Percentiles rank a stretch among this genome's conserved stretches.
Conservation (phyloP, 2,797 vertebrate genomes). For the Poecile montanus region DNA sequence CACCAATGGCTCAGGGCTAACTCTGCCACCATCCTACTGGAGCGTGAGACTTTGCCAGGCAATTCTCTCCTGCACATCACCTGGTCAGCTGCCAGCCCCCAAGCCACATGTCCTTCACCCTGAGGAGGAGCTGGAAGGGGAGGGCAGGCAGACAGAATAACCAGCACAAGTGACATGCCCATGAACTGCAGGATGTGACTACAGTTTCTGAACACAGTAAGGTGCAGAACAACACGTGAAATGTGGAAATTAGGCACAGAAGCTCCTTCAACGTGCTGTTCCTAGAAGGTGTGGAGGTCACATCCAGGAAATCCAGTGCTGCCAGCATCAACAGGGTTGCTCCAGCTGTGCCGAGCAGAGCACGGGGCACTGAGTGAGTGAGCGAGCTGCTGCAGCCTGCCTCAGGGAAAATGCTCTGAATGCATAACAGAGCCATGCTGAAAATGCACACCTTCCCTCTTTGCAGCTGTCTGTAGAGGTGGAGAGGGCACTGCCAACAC, state of each 20-base stretch:
- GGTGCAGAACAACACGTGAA: not conserved
- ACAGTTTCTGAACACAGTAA: not conserved
- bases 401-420: not conserved
- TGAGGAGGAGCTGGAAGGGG: not conserved
- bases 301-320: not conserved
- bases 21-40: not conserved
- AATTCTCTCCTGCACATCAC: not conserved
- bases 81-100: not conserved
- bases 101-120: not conserved
- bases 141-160: not conserved
- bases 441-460: not conserved
- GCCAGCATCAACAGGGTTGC: not conserved
- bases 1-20: not conserved
- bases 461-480: not conserved
- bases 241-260: not conserved
- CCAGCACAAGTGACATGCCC: rapidly evolving
- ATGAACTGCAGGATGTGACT: not conserved
- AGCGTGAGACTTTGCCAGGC: not conserved
- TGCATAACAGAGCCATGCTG: not conserved
- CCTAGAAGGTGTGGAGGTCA: not conserved
- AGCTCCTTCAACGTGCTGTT: not conserved
- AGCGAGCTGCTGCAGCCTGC: not conserved
- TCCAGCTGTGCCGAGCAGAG: not conserved
- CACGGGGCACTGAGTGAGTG: rapidly evolving
- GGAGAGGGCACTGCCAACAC: not conserved